Base-by-base conservation (phyloP, 1,140 invertebrate genomes). In the Macrotrachela quadricornifera region DNA sequence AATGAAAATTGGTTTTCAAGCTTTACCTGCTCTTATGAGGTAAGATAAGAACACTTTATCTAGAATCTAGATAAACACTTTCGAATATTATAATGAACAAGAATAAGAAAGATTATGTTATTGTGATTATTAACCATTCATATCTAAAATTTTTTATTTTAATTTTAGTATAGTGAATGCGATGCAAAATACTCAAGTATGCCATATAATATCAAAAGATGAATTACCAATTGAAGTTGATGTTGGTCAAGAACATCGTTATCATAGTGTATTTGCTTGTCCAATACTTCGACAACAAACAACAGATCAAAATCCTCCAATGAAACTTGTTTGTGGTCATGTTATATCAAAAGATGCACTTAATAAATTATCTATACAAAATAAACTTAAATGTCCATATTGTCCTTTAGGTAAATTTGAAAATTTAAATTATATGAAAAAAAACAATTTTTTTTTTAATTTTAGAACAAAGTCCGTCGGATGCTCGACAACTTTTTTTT, bases 191-290 rank as follows among this genome's bases (percentile, higher is more conserved):
- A 76, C 86, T 63, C 84, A 92, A 73, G 87, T 92, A 17, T 78
- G 82, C 16, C 82, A 82, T 54, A 88, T 92, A 57, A 95, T 87
- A 87, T 81, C 82, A 52, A 87, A 87, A 68, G 87, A 94, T 67
- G 90, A 96, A 75, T 73, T 96, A 63, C 90, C 90, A 14, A 87
- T 91, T 64, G 84, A 88, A 71, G 87, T 91, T 59, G 83, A 90
- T 62, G 69, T 90, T 10, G 84, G 81, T 11, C 78, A 78, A 57
- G 82, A 85, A 47, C 41, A 49, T 59, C 78, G 83, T 58, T 95
- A 88, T 67, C 92, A 97, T 72, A 95, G 88, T 30, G 83, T 94
- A 58, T 97, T 97, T 72, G 90, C 91, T 12, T 97, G 92, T 71
- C 92, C 92, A 14, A 97, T 97, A 62, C 74, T 97, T 46, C 77